Evolutionary conservation across 2,888 invertebrate species (phyloP).

Genomic region (Drosophila incognita): DNA sequence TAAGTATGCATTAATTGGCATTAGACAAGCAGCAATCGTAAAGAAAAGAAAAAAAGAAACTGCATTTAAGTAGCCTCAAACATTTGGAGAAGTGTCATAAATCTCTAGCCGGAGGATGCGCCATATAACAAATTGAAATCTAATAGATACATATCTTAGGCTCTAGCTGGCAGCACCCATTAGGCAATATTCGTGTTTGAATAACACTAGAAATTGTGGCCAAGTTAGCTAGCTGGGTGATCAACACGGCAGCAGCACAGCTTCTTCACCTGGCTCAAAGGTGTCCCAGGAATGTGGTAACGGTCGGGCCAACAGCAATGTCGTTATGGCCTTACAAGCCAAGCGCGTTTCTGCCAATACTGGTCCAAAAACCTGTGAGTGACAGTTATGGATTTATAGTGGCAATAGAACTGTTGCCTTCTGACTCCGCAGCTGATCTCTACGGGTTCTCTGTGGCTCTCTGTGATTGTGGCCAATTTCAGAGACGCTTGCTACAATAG

Average conservation of each 20-base stretch:
- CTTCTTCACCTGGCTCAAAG: conserved; percentile 52
- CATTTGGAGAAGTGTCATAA: conserved; percentile 26
- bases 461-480: conserved; percentile 41
- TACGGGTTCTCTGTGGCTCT: background rate
- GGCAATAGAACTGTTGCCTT: conserved; percentile 58
- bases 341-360: conserved; percentile 68
- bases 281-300: conserved; percentile 73
- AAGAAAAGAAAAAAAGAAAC: conserved; percentile 24
- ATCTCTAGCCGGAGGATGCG: conserved; percentile 12
- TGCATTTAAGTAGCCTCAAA: conserved; percentile 35
- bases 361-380: conserved; percentile 69
- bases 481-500: conserved; percentile 64
- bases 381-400: conserved; percentile 81
- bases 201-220: conserved; percentile 56
- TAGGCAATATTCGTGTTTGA: conserved; percentile 62
- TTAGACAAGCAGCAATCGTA: conserved; percentile 51
- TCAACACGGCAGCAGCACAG: conserved; percentile 1
- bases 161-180: conserved; percentile 22
- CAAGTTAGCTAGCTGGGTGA: conserved; percentile 20
- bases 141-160: conserved; percentile 21
- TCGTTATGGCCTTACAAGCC: conserved; percentile 72
- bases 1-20: conserved; percentile 64
- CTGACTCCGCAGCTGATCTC: conserved; percentile 9
- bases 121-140: conserved; percentile 41
- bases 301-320: conserved; percentile 62